Conservation (phyloP, 2,888 invertebrate genomes). For the Hypselothyrea guttata region DNA sequence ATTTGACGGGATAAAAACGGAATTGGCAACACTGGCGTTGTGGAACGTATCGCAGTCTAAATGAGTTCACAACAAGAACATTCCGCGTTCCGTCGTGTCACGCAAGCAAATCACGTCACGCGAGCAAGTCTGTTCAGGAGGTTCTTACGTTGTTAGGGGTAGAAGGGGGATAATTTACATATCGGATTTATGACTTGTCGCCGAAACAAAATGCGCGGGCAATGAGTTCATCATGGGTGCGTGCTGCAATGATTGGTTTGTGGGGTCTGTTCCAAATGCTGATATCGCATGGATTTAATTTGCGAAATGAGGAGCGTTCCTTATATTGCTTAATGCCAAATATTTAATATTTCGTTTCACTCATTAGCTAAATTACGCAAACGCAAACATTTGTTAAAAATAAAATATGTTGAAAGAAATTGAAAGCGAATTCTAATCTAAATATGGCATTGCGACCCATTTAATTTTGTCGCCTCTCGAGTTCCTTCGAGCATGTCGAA, state of each 20-base stretch:
- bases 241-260: conserved; percentile 34
- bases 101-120: too few relatives aligned
- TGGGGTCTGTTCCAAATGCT: too few relatives aligned
- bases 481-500: conserved; percentile 42
- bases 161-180: conserved; percentile 19
- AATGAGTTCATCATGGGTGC: conserved; percentile 54
- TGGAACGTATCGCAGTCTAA: too few relatives aligned
- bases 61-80: too few relatives aligned
- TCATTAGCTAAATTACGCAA: conserved; percentile 42
- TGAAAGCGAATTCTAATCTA: conserved; percentile 50
- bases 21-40: too few relatives aligned
- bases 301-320: too few relatives aligned
- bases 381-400: conserved; percentile 42
- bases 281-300: too few relatives aligned
- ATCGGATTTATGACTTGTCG: conserved; percentile 29
- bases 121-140: neutral
- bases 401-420: conserved; percentile 46
- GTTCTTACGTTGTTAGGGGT: neutral
- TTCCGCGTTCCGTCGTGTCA: too few relatives aligned
- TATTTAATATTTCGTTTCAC: neutral
- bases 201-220: conserved; percentile 7
- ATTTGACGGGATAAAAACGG: too few relatives aligned
- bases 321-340: too few relatives aligned
- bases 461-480: conserved; percentile 51
- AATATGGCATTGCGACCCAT: conserved; percentile 70